These are phyloP conservation scores for Drosophila prostipennis DNA, from an alignment of 2,888 invertebrate genomes.

Conservation along the genomic window DNA sequence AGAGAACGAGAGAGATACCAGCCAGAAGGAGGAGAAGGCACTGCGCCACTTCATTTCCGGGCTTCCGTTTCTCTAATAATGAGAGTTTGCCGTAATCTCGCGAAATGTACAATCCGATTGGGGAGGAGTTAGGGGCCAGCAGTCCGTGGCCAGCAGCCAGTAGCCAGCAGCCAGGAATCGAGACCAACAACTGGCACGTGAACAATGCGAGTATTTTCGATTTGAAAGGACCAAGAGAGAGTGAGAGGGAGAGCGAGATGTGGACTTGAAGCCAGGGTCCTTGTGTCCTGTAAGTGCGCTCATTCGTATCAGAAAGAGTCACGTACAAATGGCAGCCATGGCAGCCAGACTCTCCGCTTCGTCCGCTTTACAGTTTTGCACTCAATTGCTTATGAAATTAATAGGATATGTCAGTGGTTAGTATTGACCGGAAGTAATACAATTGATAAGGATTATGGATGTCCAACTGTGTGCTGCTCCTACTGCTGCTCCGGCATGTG, in stretches of 20 bases:
- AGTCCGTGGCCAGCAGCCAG: conserved; percentile 5
- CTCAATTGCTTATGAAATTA: conserved; percentile 81
- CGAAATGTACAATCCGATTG: conserved; percentile 68
- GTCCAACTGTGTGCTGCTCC: conserved; percentile 27
- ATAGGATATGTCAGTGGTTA: conserved; percentile 80
- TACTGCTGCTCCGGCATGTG: conserved; percentile 32
- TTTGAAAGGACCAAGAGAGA: conserved; percentile 20
- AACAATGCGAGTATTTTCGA: conserved; percentile 72
- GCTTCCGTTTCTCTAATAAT: conserved; percentile 77
- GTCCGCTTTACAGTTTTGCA: conserved; percentile 77
- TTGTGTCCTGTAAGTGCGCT: conserved; percentile 68
- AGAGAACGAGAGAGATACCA: background rate
- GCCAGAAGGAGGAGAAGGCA: background rate
- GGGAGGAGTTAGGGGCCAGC: background rate
- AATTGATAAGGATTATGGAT: conserved; percentile 79
- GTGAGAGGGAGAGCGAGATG: conserved; percentile 11
- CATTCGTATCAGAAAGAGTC: conserved; percentile 75
- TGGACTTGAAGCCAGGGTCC: conserved; percentile 15
- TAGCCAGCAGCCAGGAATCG: background rate
- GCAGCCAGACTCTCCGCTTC: conserved; percentile 36
- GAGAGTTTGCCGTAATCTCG: conserved; percentile 77
- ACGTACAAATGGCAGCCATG: conserved; percentile 57
- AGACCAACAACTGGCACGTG: conserved; percentile 60
- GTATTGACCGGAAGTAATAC: conserved; percentile 80
- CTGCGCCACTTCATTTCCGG: conserved; percentile 78